A percentile compares a stretch with the other conserved stretches of the same genome.
phyloP scores from a whole-genome alignment of 2,888 invertebrate genomes.

The Pyralis farinalis region DNA sequence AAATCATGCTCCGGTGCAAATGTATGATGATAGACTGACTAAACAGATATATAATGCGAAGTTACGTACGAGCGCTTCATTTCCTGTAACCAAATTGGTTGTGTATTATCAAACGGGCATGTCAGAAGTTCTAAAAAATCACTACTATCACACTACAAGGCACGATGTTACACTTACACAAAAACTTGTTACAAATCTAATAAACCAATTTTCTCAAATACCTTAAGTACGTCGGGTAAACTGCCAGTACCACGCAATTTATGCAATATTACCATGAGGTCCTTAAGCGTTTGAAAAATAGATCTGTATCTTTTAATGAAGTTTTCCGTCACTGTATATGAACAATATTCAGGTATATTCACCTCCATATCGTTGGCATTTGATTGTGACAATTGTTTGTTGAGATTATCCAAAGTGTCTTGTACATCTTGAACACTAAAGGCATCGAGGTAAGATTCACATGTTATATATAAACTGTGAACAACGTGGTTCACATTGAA shows the following conservation, averaged over 20 bases:
- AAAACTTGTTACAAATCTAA: constrained; percentile 20
- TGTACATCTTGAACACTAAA: constrained; percentile 50
- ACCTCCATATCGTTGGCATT: constrained; percentile 17
- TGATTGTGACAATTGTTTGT: constrained; percentile 31
- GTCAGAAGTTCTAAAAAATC: no score
- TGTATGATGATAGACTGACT: no score
- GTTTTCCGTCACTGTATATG: constrained; percentile 46
- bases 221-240: constrained; percentile 37
- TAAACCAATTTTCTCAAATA: constrained; percentile 49
- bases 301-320: constrained; percentile 55
- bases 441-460: constrained; percentile 58
- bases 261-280: constrained; percentile 36
- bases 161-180: constrained; percentile 1
- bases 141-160: not conserved
- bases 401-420: constrained; percentile 46
- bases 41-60: no score
- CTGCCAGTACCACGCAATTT: constrained; percentile 29
- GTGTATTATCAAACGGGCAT: no score
- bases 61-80: no score
- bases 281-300: constrained; percentile 42
- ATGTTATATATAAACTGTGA: constrained; percentile 45
- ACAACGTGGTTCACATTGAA: constrained; percentile 37
- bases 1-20: no score
- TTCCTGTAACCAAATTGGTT: no score
- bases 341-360: constrained; percentile 23